Conservation (phyloP, 2,888 invertebrate species). For the Eilema caniola region DNA sequence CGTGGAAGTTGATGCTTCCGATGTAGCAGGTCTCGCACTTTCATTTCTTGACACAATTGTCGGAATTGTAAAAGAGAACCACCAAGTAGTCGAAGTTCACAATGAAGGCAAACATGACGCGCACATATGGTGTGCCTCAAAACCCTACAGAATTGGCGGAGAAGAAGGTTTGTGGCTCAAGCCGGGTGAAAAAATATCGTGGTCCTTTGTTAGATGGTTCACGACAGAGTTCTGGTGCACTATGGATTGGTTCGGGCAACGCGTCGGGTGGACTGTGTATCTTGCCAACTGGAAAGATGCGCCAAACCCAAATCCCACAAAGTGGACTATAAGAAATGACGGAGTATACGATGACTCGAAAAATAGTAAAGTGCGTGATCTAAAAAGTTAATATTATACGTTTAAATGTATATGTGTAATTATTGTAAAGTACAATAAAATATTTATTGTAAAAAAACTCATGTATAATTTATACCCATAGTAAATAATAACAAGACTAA, state of each 20-base stretch:
- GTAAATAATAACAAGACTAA: no score
- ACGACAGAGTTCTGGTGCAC: conserved; percentile 15
- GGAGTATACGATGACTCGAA: conserved; percentile 15
- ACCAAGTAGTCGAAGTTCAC: conserved; percentile 9
- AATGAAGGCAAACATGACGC: conserved; percentile 17
- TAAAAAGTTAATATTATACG: conserved; percentile 12
- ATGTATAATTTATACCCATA: no score
- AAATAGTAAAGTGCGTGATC: conserved; percentile 10
- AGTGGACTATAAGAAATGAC: conserved; percentile 13
- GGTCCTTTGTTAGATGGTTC: conserved; percentile 2
- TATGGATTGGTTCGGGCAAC: conserved; percentile 18
- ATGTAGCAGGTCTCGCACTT: neutral
- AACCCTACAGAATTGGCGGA: conserved; percentile 9
- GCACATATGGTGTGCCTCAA: conserved; percentile 13
- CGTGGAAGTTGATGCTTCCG: conserved; percentile 1
- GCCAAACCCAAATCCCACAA: conserved; percentile 13
- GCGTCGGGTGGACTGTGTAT: conserved; percentile 18
- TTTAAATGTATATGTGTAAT: no score
- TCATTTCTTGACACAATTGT: neutral
- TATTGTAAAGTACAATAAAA: no score
- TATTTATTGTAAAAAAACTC: no score
- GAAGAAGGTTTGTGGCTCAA: conserved; percentile 9
- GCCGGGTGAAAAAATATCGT: conserved; percentile 12
- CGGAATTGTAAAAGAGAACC: conserved; percentile 3
- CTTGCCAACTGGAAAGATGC: conserved; percentile 16